Evolutionary conservation across 2,888 invertebrate genomes (phyloP).

Genomic region (Spicauda simplicius): DNA sequence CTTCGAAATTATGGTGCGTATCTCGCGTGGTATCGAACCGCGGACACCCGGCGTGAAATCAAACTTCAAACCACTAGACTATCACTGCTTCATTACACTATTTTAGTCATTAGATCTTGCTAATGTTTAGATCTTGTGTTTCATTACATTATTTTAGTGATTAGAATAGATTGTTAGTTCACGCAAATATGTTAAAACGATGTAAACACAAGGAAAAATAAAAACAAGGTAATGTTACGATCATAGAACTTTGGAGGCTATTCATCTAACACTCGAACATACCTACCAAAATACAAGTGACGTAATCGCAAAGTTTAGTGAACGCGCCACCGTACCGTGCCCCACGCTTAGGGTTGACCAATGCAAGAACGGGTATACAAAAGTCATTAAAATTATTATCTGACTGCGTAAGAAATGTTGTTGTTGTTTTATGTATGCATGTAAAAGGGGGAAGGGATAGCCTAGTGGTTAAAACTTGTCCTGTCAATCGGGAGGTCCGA

Average conservation of each 20-base stretch:
- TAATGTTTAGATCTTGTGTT: too few relatives aligned
- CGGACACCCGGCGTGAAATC: too few relatives aligned
- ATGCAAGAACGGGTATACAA: background rate
- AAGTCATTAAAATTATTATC: background rate
- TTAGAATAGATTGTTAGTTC: background rate
- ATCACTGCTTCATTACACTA: too few relatives aligned
- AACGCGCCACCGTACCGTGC: conserved; percentile 67
- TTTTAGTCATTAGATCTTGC: too few relatives aligned
- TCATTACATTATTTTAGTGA: background rate
- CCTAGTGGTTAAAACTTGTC: too few relatives aligned
- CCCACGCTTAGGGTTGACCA: conserved; percentile 39
- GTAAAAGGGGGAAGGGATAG: too few relatives aligned
- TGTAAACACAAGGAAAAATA: conserved; percentile 18
- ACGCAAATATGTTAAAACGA: background rate
- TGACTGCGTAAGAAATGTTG: too few relatives aligned
- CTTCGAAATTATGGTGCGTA: too few relatives aligned
- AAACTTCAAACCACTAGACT: too few relatives aligned
- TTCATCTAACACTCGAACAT: conserved; percentile 58
- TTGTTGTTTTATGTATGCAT: too few relatives aligned
- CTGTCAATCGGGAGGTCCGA: too few relatives aligned
- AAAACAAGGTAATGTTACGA: conserved; percentile 53
- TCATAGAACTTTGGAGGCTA: conserved; percentile 68
- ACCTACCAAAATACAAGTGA: conserved; percentile 69
- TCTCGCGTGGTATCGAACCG: too few relatives aligned
- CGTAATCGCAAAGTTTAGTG: conserved; percentile 81